These are phyloP conservation scores for Pristionchus maxplancki DNA, from an alignment of 2,888 invertebrate genomes.

Conservation along the genomic window DNA sequence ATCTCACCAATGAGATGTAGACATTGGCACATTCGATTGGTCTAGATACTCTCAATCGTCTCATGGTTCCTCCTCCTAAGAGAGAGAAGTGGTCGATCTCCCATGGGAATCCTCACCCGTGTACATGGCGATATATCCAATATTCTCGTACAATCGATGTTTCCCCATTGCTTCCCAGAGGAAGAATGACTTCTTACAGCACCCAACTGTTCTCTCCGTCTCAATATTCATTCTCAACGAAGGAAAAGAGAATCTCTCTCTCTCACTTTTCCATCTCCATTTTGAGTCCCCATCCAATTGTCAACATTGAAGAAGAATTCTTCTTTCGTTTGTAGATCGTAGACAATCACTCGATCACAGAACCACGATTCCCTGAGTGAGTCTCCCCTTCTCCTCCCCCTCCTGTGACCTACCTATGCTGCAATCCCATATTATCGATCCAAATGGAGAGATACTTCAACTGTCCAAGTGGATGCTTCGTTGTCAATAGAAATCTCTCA, in stretches of 20 bases:
- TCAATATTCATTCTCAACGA: neutral
- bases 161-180: neutral
- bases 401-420: conserved; percentile 52
- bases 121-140: conserved; percentile 48
- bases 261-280: conserved; percentile 65
- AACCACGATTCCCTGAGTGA: conserved; percentile 64
- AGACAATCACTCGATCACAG: conserved; percentile 61
- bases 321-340: conserved; percentile 58
- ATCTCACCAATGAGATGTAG: neutral
- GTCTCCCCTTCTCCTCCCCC: neutral
- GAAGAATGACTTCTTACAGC: neutral
- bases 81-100: neutral
- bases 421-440: conserved; percentile 63
- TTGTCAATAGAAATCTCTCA: conserved; percentile 65
- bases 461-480: conserved; percentile 59
- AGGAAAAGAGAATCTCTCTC: neutral
- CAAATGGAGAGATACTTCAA: conserved; percentile 63
- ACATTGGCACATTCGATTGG: neutral
- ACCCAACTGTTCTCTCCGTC: conserved; percentile 30
- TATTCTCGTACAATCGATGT: conserved; percentile 36
- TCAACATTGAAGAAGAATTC: conserved; percentile 63
- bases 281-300: conserved; percentile 67
- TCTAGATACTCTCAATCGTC: conserved; percentile 29
- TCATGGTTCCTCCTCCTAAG: conserved; percentile 40
- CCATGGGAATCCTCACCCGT: conserved; percentile 5